Evolutionary conservation across 2,888 invertebrate genomes (phyloP).

Genomic region (Ormyrus labotus): DNA sequence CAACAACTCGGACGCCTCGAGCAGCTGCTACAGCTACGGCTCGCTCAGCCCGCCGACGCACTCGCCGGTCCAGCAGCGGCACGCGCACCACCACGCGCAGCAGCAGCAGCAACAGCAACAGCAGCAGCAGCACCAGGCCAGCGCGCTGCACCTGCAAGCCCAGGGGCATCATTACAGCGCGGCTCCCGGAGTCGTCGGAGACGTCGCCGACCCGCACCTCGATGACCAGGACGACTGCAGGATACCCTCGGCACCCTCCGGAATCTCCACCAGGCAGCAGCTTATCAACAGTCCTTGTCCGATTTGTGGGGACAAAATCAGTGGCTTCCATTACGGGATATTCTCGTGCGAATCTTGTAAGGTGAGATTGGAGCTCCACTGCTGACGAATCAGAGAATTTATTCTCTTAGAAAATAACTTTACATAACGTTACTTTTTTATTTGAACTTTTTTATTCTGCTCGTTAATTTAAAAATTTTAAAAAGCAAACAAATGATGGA

Average conservation of each 20-base stretch:
- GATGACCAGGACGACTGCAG: slow-evolving; percentile 70
- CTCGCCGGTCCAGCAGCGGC: slow-evolving; percentile 85
- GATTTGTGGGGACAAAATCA: slow-evolving; percentile 96
- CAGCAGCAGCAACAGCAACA: slow-evolving; percentile 65
- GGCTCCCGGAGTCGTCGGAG: background rate
- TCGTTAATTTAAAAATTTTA: background rate
- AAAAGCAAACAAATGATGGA: too few species aligned
- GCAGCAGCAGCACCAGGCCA: slow-evolving; percentile 73
- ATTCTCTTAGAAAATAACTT: too few species aligned
- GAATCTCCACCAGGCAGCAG: slow-evolving; percentile 89
- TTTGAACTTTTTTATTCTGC: background rate
- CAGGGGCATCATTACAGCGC: slow-evolving; percentile 64
- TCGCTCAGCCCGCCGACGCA: slow-evolving; percentile 82
- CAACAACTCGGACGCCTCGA: slow-evolving; percentile 94
- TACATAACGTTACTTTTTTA: background rate
- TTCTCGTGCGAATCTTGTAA: slow-evolving; percentile 99
- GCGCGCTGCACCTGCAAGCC: slow-evolving; percentile 74
- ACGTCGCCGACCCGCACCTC: slow-evolving; percentile 58
- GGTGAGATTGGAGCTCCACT: slow-evolving; percentile 6
- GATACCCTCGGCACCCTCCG: slow-evolving; percentile 80
- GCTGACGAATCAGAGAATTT: background rate
- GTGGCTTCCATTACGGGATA: slow-evolving; percentile 98
- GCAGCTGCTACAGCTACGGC: slow-evolving; percentile 91
- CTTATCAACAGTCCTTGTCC: slow-evolving; percentile 95
- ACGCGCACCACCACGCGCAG: slow-evolving; percentile 76